A percentile compares a stretch with the other conserved stretches of the same genome.
phyloP scores from a whole-genome alignment of 2,797 vertebrate genomes.

The Pangasius macronema region DNA sequence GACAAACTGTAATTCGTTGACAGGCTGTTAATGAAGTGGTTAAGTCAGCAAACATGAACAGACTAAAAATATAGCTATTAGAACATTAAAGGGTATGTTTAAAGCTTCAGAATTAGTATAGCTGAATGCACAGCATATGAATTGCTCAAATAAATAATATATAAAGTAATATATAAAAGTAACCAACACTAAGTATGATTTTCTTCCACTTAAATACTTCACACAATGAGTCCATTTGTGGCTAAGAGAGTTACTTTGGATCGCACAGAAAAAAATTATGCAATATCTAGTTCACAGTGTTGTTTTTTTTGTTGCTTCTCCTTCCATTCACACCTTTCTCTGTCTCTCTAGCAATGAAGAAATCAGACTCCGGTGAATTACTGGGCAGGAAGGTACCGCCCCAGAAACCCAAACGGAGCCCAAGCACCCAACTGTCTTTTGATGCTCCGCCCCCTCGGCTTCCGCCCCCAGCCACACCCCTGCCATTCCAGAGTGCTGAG shows the following conservation, averaged over 20 bases:
- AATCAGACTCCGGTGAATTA: constrained; percentile 77
- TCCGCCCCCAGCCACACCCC: constrained; percentile 68
- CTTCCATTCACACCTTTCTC: background rate
- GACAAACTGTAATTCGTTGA: background rate
- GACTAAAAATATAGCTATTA: background rate
- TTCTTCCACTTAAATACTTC: background rate
- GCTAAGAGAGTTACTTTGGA: background rate
- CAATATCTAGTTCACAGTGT: background rate
- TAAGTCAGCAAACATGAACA: background rate
- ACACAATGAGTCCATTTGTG: background rate
- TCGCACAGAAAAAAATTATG: background rate
- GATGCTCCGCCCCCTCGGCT: constrained; percentile 71
- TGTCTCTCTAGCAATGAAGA: constrained; percentile 77
- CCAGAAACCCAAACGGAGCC: constrained; percentile 87
- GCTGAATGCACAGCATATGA: background rate
- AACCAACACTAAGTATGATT: background rate
- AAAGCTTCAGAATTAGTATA: background rate
- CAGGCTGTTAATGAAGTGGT: background rate
- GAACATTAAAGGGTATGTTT: background rate
- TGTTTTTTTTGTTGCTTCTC: background rate
- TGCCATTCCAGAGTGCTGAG: constrained; percentile 75
- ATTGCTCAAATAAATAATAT: background rate
- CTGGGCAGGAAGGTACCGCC: constrained; percentile 84
- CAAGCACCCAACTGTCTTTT: constrained; percentile 86
- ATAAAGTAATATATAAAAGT: background rate